Conservation (phyloP, 1,140 invertebrate genomes). For the Eumeta japonica region DNA sequence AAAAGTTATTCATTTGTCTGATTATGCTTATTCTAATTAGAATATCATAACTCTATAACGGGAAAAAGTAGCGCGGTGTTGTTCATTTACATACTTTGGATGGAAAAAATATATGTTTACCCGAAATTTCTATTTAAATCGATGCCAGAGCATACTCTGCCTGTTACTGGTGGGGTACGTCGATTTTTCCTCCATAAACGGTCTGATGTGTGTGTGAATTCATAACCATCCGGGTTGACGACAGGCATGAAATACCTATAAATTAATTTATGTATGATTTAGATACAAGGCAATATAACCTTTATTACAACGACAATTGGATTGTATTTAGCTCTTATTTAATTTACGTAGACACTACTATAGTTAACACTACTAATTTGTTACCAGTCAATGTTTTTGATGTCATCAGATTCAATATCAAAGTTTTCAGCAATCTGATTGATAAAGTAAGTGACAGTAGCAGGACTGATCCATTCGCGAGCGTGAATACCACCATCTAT, state of each 20-base stretch:
- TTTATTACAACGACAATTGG: neutral
- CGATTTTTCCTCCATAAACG: constrained; percentile 83
- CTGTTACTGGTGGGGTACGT: constrained; percentile 38
- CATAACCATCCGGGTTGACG: constrained; percentile 86
- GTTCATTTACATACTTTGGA: too few species aligned
- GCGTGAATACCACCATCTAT: constrained; percentile 82
- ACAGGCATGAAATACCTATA: constrained; percentile 72
- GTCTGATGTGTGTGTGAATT: constrained; percentile 73
- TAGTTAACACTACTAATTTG: too few species aligned
- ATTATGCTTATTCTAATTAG: too few species aligned
- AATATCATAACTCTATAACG: too few species aligned
- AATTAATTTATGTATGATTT: constrained; percentile 3
- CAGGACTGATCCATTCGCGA: constrained; percentile 88
- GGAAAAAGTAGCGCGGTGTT: too few species aligned
- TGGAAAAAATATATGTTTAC: constrained; percentile 20
- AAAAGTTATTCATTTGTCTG: too few species aligned
- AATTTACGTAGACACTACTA: too few species aligned
- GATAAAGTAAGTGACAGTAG: constrained; percentile 79
- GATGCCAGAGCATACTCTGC: constrained; percentile 67
- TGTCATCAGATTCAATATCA: constrained; percentile 64
- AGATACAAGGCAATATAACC: neutral
- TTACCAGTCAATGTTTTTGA: constrained; percentile 78
- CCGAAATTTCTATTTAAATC: constrained; percentile 84
- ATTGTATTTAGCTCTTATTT: neutral
- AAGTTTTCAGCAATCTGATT: constrained; percentile 76